Evolutionary conservation across 2,113 vertebrate genomes (phyloP).

Genomic region (Cygnus buccinator): DNA sequence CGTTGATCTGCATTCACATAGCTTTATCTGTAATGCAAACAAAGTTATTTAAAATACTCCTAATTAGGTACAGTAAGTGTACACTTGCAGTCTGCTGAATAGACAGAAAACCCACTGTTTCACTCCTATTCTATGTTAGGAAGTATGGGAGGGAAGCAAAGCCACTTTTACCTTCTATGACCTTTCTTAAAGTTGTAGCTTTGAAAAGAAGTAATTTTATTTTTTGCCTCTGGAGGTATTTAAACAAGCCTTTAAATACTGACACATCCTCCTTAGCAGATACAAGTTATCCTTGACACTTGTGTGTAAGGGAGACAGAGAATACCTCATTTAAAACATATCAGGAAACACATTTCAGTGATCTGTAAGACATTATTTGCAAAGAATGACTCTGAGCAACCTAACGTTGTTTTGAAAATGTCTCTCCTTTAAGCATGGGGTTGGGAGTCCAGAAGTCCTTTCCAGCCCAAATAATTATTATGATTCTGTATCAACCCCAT

Average conservation of each 20-base stretch:
- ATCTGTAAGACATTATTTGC: background rate
- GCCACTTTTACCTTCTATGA: background rate
- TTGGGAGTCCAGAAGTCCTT: background rate
- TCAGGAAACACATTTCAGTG: background rate
- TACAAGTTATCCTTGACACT: background rate
- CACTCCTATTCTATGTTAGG: background rate
- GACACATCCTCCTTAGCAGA: background rate
- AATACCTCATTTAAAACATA: background rate
- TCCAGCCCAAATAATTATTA: background rate
- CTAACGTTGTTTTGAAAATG: background rate
- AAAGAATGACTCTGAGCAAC: background rate
- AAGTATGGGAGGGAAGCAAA: background rate
- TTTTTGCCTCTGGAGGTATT: background rate
- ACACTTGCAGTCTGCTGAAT: background rate
- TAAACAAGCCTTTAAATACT: background rate
- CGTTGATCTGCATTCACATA: conserved; percentile 23
- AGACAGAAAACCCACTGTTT: background rate
- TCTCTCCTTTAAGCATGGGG: background rate
- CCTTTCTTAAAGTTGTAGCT: background rate
- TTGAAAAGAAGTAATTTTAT: background rate
- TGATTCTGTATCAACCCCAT: background rate
- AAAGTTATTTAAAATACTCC: conserved; percentile 37
- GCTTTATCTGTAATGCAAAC: conserved; percentile 40
- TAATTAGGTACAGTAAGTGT: conserved; percentile 16
- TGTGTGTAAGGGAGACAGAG: background rate